Conservation (phyloP, 2,888 invertebrate species). For the Maniola hyperantus region DNA sequence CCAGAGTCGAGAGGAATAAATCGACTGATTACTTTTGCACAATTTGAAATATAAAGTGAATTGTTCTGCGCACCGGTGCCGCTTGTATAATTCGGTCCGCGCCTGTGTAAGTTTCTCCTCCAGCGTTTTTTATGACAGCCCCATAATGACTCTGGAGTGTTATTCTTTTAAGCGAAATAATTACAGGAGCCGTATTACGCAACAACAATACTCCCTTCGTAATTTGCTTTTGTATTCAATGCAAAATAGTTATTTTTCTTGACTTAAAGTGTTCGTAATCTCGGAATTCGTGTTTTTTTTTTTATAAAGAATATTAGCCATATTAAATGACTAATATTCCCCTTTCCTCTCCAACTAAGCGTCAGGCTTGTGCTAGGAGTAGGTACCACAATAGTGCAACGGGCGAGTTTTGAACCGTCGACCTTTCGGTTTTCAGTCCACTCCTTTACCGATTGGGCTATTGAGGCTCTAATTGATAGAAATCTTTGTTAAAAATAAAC, state of each 20-base stretch:
- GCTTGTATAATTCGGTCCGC: slow-evolving; percentile 44
- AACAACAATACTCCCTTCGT: slow-evolving; percentile 34
- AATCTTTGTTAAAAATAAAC: slow-evolving; percentile 25
- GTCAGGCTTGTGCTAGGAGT: too few species aligned
- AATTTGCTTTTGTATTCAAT: slow-evolving; percentile 35
- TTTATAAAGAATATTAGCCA: too few species aligned
- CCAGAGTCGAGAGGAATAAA: slow-evolving; percentile 64
- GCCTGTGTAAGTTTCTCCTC: slow-evolving; percentile 43
- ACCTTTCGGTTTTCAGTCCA: too few species aligned
- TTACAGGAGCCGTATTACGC: slow-evolving; percentile 35
- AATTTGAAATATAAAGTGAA: slow-evolving; percentile 57
- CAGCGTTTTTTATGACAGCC: slow-evolving; percentile 41
- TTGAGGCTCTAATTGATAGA: too few species aligned
- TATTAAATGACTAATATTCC: too few species aligned
- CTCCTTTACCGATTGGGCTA: too few species aligned
- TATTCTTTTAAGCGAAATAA: slow-evolving; percentile 43
- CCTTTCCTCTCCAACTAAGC: too few species aligned
- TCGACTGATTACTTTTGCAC: slow-evolving; percentile 66
- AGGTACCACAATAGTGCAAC: too few species aligned
- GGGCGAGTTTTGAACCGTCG: too few species aligned
- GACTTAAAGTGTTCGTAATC: slow-evolving; percentile 23
- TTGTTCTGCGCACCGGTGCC: slow-evolving; percentile 48
- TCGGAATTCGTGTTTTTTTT: slow-evolving; percentile 17
- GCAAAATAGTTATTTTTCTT: slow-evolving; percentile 33
- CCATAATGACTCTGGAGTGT: slow-evolving; percentile 44